Percentiles rank a stretch among this genome's conserved stretches.
Evolutionary conservation across 2,888 invertebrate species (phyloP).

Genomic region (Isotomurus palustris): DNA sequence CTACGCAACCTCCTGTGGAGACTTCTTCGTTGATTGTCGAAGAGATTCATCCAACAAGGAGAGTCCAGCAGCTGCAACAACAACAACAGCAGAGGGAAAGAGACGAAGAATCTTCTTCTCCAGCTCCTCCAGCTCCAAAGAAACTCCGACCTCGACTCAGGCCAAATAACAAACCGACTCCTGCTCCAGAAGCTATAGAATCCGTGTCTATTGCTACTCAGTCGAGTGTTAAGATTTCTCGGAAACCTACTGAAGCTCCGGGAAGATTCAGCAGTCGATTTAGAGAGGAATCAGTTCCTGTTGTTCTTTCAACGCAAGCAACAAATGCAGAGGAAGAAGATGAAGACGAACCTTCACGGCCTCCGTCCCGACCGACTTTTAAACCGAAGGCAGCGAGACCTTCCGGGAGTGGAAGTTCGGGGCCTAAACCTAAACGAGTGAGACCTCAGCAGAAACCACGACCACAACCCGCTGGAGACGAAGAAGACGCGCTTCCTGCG

Average conservation of each 20-base stretch:
- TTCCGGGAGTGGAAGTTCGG: neutral
- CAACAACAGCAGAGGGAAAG: too few relatives aligned
- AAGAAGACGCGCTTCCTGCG: slow-evolving; percentile 31
- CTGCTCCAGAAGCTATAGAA: slow-evolving; percentile 12
- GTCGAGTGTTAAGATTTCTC: slow-evolving; percentile 32
- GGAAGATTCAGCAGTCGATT: slow-evolving; percentile 42
- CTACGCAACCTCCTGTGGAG: too few relatives aligned
- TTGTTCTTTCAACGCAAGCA: slow-evolving; percentile 9
- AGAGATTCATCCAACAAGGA: too few relatives aligned
- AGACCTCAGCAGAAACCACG: slow-evolving; percentile 7
- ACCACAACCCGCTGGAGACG: neutral
- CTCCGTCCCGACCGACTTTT: slow-evolving; percentile 20
- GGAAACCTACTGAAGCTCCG: slow-evolving; percentile 43
- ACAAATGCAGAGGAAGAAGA: neutral
- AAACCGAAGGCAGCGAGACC: slow-evolving; percentile 19
- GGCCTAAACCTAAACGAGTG: slow-evolving; percentile 9
- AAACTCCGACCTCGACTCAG: slow-evolving; percentile 27
- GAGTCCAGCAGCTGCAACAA: too few relatives aligned
- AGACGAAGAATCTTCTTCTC: neutral
- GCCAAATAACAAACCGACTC: slow-evolving; percentile 17
- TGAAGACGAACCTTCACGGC: slow-evolving; percentile 6
- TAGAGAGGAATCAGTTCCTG: slow-evolving; percentile 29
- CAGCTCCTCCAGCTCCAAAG: slow-evolving; percentile 18
- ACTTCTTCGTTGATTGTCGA: too few relatives aligned
- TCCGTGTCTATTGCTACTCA: slow-evolving; percentile 26